phyloP scores from a whole-genome alignment of 53 echinoderm and acorn worm species.

The Hippasteria phrygiana region DNA sequence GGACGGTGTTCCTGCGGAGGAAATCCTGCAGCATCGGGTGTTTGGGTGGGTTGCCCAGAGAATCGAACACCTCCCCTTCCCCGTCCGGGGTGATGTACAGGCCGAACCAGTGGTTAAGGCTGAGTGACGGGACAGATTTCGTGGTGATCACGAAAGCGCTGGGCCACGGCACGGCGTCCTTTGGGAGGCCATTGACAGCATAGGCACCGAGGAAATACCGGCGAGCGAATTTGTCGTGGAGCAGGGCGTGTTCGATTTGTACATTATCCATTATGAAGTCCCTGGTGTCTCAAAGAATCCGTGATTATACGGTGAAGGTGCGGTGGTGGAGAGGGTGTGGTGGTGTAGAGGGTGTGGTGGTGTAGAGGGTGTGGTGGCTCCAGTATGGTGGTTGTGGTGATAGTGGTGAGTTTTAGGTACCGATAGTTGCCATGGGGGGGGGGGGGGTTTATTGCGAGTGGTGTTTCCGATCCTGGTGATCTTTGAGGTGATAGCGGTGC shows the following conservation, averaged over 20 bases:
- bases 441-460: too few relatives aligned
- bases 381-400: too few relatives aligned
- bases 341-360: too few relatives aligned
- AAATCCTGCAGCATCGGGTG: slow-evolving; percentile 39
- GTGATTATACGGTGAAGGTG: too few relatives aligned
- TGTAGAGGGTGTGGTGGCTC: too few relatives aligned
- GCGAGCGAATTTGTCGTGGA: not conserved
- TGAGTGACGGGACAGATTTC: not conserved
- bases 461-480: too few relatives aligned
- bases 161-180: not conserved
- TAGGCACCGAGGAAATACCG: not conserved
- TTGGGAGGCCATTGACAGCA: slow-evolving; percentile 24
- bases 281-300: too few relatives aligned
- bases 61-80: slow-evolving; percentile 67
- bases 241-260: not conserved
- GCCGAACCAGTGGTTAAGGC: slow-evolving; percentile 67
- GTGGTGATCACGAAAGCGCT: slow-evolving; percentile 24
- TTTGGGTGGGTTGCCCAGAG: slow-evolving; percentile 54
- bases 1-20: slow-evolving; percentile 24
- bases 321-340: too few relatives aligned
- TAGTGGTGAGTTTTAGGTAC: too few relatives aligned
- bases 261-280: slow-evolving; percentile 8
- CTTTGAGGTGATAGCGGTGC: too few relatives aligned
- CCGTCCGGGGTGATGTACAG: slow-evolving; percentile 59
- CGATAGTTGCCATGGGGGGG: too few relatives aligned